Evolutionary conservation across 2,797 vertebrate genomes (phyloP), one percentile per base, ranked within the genome.

Genomic region (Syncerus caffer): DNA sequence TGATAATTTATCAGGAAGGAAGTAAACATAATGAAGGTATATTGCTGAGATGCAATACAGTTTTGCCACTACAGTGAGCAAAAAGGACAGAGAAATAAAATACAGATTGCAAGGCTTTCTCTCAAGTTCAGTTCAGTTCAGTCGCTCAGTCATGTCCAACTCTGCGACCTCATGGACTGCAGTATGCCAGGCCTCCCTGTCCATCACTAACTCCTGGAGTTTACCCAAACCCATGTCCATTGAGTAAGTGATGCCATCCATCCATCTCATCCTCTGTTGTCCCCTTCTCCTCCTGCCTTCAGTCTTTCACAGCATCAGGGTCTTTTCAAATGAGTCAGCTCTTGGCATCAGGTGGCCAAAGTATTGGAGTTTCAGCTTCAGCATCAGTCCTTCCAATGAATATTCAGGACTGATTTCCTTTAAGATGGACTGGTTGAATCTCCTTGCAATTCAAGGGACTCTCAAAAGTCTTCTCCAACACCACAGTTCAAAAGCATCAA

Each of bases 131-230:
- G 19, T 71, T 38, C 53, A 62, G 58, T 71, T 71, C 64, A 71
- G 34, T 23, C 19, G 1, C 19, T 38, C 19, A 71, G 67, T 38
- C 5, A 0, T 38, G 5, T 38, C n/a, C 0, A 2, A 23, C 5
- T 71, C 17, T 23, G 64, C 0, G 3, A 71, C 3, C 19, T 19
- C 19, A 38, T 23, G 64, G 17, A 38, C n/a, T 3, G 64, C 34
- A 38, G 64, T 34, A 71, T 0, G 10, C 64, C n/a, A 38, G 34
- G 34, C 64, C 10, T 71, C 19, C 64, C 10, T 23, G 34, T 12
- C 19, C 64, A 23, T 71, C 10, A 23, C 64, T 4, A 71, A 38
- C 19, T 23, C 19, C 19, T 0, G 0, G 34, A 71, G 34, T 71
- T 23, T 38, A 71, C 34, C 19, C 19, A 71, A 38, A 71, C 19